Conservation (phyloP, 2,888 invertebrate species). For the Oscheius sp. region DNA sequence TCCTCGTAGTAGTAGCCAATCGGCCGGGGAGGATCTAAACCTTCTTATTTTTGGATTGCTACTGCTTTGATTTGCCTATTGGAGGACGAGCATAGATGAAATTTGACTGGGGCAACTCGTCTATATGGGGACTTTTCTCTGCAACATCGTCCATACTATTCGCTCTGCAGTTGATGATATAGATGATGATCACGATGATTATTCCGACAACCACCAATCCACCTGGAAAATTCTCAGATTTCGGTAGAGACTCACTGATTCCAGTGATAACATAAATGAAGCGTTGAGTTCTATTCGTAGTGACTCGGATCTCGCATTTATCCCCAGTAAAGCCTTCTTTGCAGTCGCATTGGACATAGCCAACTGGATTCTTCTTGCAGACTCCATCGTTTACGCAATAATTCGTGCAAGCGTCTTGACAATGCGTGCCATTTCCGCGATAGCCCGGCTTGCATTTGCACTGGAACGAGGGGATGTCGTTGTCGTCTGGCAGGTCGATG, state of each 20-base stretch:
- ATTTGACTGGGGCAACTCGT: conserved; percentile 31
- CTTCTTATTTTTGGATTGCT: background rate
- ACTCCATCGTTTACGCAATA: conserved; percentile 70
- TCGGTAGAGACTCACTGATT: conserved; percentile 26
- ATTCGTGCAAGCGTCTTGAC: conserved; percentile 68
- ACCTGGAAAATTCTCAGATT: background rate
- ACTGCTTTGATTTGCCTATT: background rate
- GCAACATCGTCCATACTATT: conserved; percentile 36
- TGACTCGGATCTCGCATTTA: conserved; percentile 51
- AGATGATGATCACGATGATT: conserved; percentile 64
- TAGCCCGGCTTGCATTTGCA: conserved; percentile 93
- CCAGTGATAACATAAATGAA: conserved; percentile 42
- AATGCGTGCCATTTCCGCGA: conserved; percentile 76
- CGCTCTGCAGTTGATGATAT: conserved; percentile 67
- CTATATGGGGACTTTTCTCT: conserved; percentile 24
- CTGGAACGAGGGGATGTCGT: conserved; percentile 73
- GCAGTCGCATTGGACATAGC: conserved; percentile 68
- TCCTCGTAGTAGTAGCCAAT: conserved; percentile 70
- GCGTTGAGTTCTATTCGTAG: conserved; percentile 55
- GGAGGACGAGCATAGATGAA: conserved; percentile 43
- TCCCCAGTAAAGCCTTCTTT: conserved; percentile 69
- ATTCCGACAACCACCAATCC: conserved; percentile 58
- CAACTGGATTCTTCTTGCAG: conserved; percentile 69
- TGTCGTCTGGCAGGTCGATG: conserved; percentile 68
- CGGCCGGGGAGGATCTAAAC: conserved; percentile 55